Base-by-base conservation (phyloP, 2,113 vertebrate genomes). In the Alces alces region DNA sequence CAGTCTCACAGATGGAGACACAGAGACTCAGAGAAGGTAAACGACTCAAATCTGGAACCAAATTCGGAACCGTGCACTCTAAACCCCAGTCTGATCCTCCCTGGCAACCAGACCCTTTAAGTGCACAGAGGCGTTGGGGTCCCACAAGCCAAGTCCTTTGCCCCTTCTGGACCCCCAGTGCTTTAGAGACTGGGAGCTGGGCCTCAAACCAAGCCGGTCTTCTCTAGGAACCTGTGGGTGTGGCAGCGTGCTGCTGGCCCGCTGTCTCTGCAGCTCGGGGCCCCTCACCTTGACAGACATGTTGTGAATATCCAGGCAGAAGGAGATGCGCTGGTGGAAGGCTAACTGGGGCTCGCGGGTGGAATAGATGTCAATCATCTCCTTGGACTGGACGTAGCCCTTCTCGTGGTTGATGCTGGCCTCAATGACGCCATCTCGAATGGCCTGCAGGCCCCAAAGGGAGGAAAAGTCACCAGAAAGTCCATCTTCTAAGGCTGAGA, bases 361-460 rank as follows among this genome's bases (percentile, higher is more conserved):
- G 16, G 99, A 99, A 60, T 99, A 99, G 96, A 99, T 99, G 96
- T 99, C 99, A 15, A 99, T 99, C 97, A 99, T 99, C 98, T 99
- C 99, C 97, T 99, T 99, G 7, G 99, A 99, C 98, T 99, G 99
- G 15, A 99, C 99, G 2, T 99, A 99, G 86, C 99, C 99, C 97
- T 99, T 99, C 98, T 99, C 99, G 0, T 99, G 99, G 98, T 99
- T 99, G 96, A 99, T 99, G 98, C 99, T 99, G 96, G 99, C 99
- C 98, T 99, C 99, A 0, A 99, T 99, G 64, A 99, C 99, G 0
- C 99, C 99, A 0, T 99, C 99, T 30, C 99, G 99, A 97, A 99
- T 99, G 55, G 99, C 99, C 99, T 99, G 98, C 0, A 30, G 78
- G 90, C 23, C 96, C 95, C 96, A 76, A 79, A 58, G n/a, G n/a